Base-by-base conservation (phyloP, 2,888 invertebrate genomes). In the Melanostoma mellinum region DNA sequence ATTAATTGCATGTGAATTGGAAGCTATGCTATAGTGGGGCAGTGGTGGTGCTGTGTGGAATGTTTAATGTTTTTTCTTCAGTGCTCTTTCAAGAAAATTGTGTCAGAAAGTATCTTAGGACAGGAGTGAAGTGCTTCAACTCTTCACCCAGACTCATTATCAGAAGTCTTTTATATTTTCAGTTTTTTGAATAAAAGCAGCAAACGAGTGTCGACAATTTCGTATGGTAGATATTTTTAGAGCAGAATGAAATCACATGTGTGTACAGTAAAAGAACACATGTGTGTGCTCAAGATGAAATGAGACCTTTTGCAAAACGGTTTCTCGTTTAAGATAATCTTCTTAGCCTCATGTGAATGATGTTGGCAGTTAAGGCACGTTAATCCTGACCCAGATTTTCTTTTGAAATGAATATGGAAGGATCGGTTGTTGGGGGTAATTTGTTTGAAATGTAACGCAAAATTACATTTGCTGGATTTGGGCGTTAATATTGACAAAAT, bases 1-100 rank as follows among this genome's bases (percentile, higher is more conserved):
- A 61, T 84, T 78, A 79, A 84, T 67, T 84, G 67, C 61, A 74
- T 78, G 69, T 65, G 69, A 67, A 72, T 61, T 72, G 76, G 76
- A 46, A 55, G 61, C 36, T 46, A 36, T 74, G 79, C 20, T 20
- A 55, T 61, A 67, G 65, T 69, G 38, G 55, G 67, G 48, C 60
- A 60, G 56, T 61, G 61, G 61, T 55, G 58, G 73, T 61, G 65
- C 68, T 69, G 42, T 58, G 68, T 68, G 20, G 20, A 65, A 44
- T 48, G 60, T 68, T 50, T 55, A 42, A 81, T 58, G 72, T 20
- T 36, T 53, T 65, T 20, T 20, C 20, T 0, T 10, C 56, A 69
- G 58, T 44, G 38, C 61, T 50, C 50, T 10, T 52, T 30, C 44
- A 8, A 61, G 9, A 30, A 44, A 65, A 55, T 33, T 38, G 35